Evolutionary conservation across 1,140 invertebrate species (phyloP).

Genomic region (Hyphantria cunea): DNA sequence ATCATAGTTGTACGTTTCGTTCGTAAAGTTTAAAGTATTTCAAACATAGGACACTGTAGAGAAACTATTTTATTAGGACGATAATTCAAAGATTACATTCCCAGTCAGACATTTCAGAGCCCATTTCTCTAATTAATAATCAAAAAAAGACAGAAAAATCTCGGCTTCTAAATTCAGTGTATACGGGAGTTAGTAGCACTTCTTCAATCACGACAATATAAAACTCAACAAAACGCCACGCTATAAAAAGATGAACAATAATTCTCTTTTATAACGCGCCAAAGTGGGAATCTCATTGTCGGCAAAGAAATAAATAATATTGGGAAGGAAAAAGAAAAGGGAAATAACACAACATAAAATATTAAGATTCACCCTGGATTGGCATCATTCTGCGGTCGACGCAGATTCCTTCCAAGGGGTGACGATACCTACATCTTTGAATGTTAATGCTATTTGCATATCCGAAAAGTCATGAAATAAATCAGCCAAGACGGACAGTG

Average conservation of each 20-base stretch:
- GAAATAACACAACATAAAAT: conserved; percentile 81
- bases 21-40: too few species aligned
- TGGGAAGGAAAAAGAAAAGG: conserved; percentile 76
- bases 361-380: conserved; percentile 80
- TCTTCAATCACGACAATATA: conserved; percentile 68
- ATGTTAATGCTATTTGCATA: conserved; percentile 81
- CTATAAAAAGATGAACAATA: conserved; percentile 80
- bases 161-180: too few species aligned
- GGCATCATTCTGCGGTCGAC: conserved; percentile 76
- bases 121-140: too few species aligned
- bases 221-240: conserved; percentile 68
- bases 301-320: conserved; percentile 78
- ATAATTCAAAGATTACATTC: too few species aligned
- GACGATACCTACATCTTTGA: conserved; percentile 74
- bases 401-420: conserved; percentile 69
- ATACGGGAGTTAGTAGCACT: conserved; percentile 35
- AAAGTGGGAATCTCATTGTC: conserved; percentile 81
- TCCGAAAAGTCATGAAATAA: conserved; percentile 81
- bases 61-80: too few species aligned
- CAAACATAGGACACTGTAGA: too few species aligned
- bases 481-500: conserved; percentile 76
- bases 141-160: too few species aligned
- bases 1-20: too few species aligned
- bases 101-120: too few species aligned
- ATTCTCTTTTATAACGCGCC: conserved; percentile 80